Evolutionary conservation across 2,797 vertebrate genomes (phyloP).

Genomic region (Gorsachius magnificus): DNA sequence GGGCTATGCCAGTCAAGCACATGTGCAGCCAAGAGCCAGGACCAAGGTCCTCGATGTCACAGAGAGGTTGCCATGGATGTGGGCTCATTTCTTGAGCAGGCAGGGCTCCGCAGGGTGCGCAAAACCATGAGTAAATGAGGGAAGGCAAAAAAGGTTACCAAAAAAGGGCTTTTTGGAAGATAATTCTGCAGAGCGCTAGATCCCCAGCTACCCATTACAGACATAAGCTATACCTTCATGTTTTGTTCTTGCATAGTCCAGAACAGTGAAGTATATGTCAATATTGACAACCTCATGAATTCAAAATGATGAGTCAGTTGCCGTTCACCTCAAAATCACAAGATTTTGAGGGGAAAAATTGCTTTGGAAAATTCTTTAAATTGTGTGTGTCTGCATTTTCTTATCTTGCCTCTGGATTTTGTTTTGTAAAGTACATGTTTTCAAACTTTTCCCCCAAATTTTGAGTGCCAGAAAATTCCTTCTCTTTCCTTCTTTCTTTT

Average conservation of each 20-base stretch:
- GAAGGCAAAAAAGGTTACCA: not conserved
- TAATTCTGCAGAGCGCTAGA: not conserved
- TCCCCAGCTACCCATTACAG: not conserved
- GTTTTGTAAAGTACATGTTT: not conserved
- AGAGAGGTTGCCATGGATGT: accelerated
- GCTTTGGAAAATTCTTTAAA: not conserved
- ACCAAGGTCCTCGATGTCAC: not conserved
- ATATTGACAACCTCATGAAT: not conserved
- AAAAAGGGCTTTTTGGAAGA: not conserved
- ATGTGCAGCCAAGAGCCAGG: accelerated
- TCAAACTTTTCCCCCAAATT: not conserved
- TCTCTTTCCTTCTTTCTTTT: not conserved
- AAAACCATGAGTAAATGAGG: not conserved
- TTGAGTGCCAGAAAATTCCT: not conserved
- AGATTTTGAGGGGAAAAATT: not conserved
- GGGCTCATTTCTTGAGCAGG: not conserved
- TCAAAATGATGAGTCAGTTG: not conserved
- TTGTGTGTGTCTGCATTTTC: not conserved
- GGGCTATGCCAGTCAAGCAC: not conserved
- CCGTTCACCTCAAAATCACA: not conserved
- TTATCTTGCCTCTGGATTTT: not conserved
- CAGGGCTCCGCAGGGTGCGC: not conserved
- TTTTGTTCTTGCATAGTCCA: not conserved
- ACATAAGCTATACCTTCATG: not conserved
- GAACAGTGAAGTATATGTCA: not conserved